phyloP scores from a whole-genome alignment of 2,113 vertebrate species.

The Pachypanchax playfairii region DNA sequence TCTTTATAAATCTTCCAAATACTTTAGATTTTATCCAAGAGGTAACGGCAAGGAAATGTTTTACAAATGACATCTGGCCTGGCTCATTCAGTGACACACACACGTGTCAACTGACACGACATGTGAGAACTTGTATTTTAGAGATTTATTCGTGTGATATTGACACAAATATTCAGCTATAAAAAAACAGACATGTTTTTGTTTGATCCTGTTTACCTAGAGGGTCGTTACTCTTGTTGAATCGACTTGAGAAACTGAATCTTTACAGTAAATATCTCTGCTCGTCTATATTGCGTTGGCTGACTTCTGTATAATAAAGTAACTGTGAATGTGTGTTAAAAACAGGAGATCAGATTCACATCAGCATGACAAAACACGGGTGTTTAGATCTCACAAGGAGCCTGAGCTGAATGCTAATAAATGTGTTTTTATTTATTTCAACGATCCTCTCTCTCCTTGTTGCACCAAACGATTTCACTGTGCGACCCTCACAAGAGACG shows the following conservation, averaged over 20 bases:
- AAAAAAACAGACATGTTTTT: constrained; percentile 41
- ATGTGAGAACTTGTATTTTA: constrained; percentile 8
- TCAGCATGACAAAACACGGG: background rate
- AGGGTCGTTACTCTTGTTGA: too few relatives aligned
- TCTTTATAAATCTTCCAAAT: constrained; percentile 3
- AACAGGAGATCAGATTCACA: background rate
- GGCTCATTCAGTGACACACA: background rate
- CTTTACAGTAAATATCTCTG: constrained; percentile 18
- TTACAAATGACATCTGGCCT: constrained; percentile 16
- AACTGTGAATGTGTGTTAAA: background rate
- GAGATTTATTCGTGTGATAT: constrained; percentile 26
- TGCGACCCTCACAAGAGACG: accelerated
- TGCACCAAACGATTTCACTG: background rate
- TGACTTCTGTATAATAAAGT: background rate
- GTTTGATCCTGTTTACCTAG: constrained; percentile 18
- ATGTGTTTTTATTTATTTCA: too few relatives aligned
- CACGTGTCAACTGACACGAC: constrained; percentile 1
- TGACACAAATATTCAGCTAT: constrained; percentile 53
- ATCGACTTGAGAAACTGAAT: too few relatives aligned
- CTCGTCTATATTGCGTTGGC: background rate
- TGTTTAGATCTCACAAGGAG: too few relatives aligned
- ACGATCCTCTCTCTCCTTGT: too few relatives aligned
- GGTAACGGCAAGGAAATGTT: constrained; percentile 1
- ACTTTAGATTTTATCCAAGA: constrained; percentile 21
- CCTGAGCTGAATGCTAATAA: too few relatives aligned